Evolutionary conservation across 2,113 vertebrate species (phyloP).

Genomic region (Tonatia bakeri): DNA sequence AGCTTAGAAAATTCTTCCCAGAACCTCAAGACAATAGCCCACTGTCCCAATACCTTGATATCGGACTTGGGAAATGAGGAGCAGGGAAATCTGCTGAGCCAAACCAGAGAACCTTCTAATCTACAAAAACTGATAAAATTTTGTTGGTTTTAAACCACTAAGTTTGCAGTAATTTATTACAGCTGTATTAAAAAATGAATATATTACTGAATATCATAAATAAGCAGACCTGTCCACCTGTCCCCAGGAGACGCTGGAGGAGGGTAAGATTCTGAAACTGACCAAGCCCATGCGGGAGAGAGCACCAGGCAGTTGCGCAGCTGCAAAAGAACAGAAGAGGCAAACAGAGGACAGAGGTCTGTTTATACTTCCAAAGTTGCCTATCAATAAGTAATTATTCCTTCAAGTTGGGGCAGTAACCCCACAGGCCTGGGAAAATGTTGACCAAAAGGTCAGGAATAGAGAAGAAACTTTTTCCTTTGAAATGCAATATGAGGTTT

Average conservation of each 20-base stretch:
- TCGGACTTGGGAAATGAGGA: not conserved
- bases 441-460: not conserved
- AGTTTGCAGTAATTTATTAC: not conserved
- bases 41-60: not conserved
- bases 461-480: not conserved
- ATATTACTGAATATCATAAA: not conserved
- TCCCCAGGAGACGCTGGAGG: not conserved
- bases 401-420: not conserved
- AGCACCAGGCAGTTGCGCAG: not conserved
- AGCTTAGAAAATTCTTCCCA: not conserved
- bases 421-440: not conserved
- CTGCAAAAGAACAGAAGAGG: not conserved
- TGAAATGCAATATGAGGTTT: not conserved
- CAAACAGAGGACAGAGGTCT: not conserved
- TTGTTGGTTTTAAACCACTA: not conserved
- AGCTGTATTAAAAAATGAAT: not conserved
- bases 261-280: not conserved
- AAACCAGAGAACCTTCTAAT: not conserved
- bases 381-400: not conserved
- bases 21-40: not conserved
- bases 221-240: not conserved
- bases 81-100: not conserved
- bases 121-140: not conserved
- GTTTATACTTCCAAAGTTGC: not conserved
- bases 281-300: fast-evolving